These are phyloP conservation scores for Ashinkailepas kermadecensis DNA, from an alignment of 2,888 invertebrate species.

Conservation along the genomic window DNA sequence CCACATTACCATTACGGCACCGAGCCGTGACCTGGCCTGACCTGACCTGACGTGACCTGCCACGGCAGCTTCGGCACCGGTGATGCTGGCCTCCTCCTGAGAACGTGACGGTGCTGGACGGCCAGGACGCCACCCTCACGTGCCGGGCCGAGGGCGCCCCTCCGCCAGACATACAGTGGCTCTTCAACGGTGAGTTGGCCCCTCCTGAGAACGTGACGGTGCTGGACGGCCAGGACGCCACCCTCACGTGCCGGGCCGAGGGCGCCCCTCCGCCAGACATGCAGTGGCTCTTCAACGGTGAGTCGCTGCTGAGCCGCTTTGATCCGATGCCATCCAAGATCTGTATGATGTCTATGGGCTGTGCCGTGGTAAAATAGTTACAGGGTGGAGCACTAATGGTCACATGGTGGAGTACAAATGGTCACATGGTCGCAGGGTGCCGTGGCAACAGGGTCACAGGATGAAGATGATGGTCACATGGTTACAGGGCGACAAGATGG, in stretches of 20 bases:
- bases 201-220: conserved; percentile 59
- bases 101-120: conserved; percentile 83
- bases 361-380: too few relatives aligned
- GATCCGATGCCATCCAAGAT: too few relatives aligned
- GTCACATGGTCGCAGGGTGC: too few relatives aligned
- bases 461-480: too few relatives aligned
- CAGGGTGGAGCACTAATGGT: too few relatives aligned
- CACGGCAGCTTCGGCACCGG: conserved; percentile 70
- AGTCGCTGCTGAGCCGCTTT: too few relatives aligned
- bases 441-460: too few relatives aligned
- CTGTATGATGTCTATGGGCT: too few relatives aligned
- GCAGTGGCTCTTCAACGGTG: too few relatives aligned
- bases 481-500: too few relatives aligned
- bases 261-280: conserved; percentile 63
- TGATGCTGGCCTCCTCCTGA: conserved; percentile 73
- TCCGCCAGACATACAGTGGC: conserved; percentile 83
- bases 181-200: conserved; percentile 55
- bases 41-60: conserved; percentile 30
- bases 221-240: conserved; percentile 86
- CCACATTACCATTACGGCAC: too few relatives aligned
- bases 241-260: conserved; percentile 73
- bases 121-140: conserved; percentile 78
- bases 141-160: conserved; percentile 89
- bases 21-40: not conserved
- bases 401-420: too few relatives aligned